Base-by-base conservation (phyloP, 2,888 invertebrate species). In the Euproctis similis region DNA sequence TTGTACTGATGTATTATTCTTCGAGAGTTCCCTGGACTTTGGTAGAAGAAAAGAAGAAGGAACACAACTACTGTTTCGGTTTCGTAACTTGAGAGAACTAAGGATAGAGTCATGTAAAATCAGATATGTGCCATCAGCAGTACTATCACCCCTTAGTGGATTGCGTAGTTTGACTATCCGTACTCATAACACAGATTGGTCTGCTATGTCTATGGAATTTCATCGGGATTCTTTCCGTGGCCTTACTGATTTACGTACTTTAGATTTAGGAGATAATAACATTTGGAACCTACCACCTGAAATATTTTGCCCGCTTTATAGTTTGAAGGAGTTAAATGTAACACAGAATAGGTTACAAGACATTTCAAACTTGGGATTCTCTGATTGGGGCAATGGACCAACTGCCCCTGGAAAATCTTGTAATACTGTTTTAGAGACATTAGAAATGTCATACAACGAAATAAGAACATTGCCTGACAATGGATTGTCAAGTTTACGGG, bases 121-220 rank as follows among this genome's bases (percentile, higher is more conserved):
- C 44, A 86, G 91, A 43, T 89, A 89, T 56, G 86, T 94, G 33
- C 91, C 92, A 3, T 88, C 89, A 14, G 89, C 89, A 20, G 90
- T 90, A 26, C 82, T 94, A 48, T 82, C 88, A 12, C 87, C 89
- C 26, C 80, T 93, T 17, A 87, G 87, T 49, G 89, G 90, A 52
- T 73, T 94, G 12, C 82, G 88, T 27, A 87, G 86, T 39, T 73
- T 94, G 28, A 87, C 89, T 14, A 73, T 94, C 44, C 87, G 91
- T 25, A 92, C 92, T 9, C 91, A 90, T 62, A 93, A 92, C 63
- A 90, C 90, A 13, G 92, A 92, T 59, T 92, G 92, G 92, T 90
- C 92, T 8, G 89, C 91, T 10, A 90, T 92, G 89, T 90, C 90
- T 12, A 85, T 93, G 76, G 92, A 92, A 51, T 85, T 93, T 38